phyloP scores from a whole-genome alignment of 2,113 vertebrate genomes.

The Engystomops pustulosus region DNA sequence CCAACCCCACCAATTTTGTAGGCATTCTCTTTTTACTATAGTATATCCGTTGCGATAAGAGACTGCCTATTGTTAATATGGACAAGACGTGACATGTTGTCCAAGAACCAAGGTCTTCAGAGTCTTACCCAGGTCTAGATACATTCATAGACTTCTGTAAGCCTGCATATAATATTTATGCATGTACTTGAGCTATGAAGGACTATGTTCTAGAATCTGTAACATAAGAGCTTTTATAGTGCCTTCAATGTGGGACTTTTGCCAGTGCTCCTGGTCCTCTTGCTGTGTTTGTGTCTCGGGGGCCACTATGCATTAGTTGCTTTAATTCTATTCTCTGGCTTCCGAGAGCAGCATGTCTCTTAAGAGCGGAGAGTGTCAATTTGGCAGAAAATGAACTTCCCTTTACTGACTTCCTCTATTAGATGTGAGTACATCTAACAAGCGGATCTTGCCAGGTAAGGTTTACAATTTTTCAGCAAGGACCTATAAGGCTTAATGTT shows the following conservation, averaged over 20 bases:
- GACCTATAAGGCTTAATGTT: not conserved
- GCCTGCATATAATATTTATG: too few species aligned
- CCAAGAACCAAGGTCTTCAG: not conserved
- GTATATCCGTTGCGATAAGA: too few species aligned
- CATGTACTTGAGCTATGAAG: not conserved
- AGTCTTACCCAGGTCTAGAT: too few species aligned
- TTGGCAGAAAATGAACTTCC: conserved; percentile 8
- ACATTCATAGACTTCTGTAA: too few species aligned
- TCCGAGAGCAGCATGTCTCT: not conserved
- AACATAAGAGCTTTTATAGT: not conserved
- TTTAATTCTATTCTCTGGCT: not conserved
- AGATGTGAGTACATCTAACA: not conserved
- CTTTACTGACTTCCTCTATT: conserved; percentile 5
- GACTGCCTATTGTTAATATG: too few species aligned
- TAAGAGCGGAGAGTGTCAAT: conserved; percentile 2
- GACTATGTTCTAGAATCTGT: not conserved
- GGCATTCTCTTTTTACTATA: too few species aligned
- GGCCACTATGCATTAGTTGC: not conserved
- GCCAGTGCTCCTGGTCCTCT: not conserved
- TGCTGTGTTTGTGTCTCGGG: not conserved
- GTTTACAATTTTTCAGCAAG: not conserved
- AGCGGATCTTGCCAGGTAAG: not conserved
- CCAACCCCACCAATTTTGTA: too few species aligned
- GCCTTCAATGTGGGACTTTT: not conserved
- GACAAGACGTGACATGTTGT: not conserved